Evolutionary conservation across 2,797 vertebrate genomes (phyloP), one percentile per base, ranked within the genome.

Genomic region (Syndactyla subalaris): DNA sequence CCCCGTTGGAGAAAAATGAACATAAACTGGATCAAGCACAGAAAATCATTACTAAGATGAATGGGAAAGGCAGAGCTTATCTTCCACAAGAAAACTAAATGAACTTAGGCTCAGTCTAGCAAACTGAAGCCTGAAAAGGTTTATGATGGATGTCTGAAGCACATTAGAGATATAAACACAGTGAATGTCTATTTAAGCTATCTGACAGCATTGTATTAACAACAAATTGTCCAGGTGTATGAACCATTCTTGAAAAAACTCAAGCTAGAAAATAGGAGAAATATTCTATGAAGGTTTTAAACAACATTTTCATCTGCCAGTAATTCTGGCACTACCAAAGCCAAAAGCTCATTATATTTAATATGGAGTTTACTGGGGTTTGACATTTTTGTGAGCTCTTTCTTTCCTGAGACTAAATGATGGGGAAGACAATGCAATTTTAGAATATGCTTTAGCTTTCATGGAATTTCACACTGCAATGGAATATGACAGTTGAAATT

Each of bases 11-110:
- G 88, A 97, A 91, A 97, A 95, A 97, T 74, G 79, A 88, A 85
- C 4, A 4, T 38, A 77, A 93, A 92, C 58, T 54, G 57, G 20
- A 95, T 91, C 65, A 72, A 84, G 79, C 85, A 74, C 70, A 92
- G 88, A 96, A 95, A 96, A 96, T 89, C 93, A 89, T 91, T 95
- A 95, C 85, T 41, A 62, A 95, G 93, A 95, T 51, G 43, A 95
- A 95, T 91, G 85, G 24, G 43, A 72, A 92, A 84, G 57, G 82
- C 89, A 95, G 72, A 86, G 73, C 68, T 89, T 91, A 91, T 85
- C 91, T 95, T 92, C 58, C 58, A 81, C 46, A 58, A 86, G 49
- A 89, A 92, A 92, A 89, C 85, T 51, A 94, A 88, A 95, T 75
- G 85, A 95, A 93, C 73, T 74, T 94, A 51, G 49, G 79, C 67